Evolutionary conservation across 2,888 invertebrate genomes (phyloP).

Genomic region (Agelastica alni): DNA sequence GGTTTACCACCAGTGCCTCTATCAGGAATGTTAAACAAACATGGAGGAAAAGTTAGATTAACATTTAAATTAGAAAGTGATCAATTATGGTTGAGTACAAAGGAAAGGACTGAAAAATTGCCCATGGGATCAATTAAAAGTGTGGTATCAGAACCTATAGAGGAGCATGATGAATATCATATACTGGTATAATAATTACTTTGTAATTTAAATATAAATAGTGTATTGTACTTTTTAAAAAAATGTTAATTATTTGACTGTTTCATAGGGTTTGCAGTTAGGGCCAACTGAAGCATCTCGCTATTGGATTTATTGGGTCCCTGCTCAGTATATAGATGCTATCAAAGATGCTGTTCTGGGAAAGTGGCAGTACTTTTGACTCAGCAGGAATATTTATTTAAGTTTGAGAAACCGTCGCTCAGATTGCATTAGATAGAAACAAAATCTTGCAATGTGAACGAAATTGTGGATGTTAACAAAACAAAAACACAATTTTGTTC

Average conservation of each 20-base stretch:
- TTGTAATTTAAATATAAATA: not conserved
- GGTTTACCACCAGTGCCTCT: constrained; percentile 79
- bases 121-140: constrained; percentile 88
- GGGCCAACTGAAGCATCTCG: constrained; percentile 90
- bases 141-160: constrained; percentile 80
- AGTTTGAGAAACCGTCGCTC: constrained; percentile 5
- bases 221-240: not conserved
- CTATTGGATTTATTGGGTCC: constrained; percentile 95
- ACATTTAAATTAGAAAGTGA: constrained; percentile 91
- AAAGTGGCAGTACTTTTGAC: constrained; percentile 80
- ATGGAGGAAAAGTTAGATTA: constrained; percentile 85
- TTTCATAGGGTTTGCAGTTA: constrained; percentile 71
- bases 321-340: constrained; percentile 86
- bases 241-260: not conserved
- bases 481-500: constrained; percentile 9
- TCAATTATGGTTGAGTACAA: constrained; percentile 90
- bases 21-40: constrained; percentile 88
- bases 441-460: not conserved
- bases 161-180: constrained; percentile 88
- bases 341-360: constrained; percentile 90
- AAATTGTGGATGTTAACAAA: constrained; percentile 1
- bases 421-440: not conserved
- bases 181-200: constrained; percentile 69
- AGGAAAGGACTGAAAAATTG: constrained; percentile 90
- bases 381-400: constrained; percentile 10